Percentiles rank a stretch among this genome's conserved stretches.
Evolutionary conservation across 2,797 vertebrate species (phyloP).

Genomic region (Scolopax rusticola): DNA sequence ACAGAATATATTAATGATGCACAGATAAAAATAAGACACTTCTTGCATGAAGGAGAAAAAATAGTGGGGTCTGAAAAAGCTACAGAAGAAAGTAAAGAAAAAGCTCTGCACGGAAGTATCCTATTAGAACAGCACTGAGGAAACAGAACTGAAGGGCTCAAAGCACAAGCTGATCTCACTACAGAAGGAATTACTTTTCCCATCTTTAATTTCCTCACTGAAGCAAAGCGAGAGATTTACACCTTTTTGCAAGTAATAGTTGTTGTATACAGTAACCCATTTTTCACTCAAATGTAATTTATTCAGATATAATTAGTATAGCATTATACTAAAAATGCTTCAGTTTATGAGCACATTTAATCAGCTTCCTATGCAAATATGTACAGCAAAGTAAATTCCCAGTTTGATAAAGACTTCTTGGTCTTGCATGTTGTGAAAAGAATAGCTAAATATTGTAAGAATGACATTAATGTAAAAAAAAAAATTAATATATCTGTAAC

Average conservation of each 20-base stretch:
- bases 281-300: background rate
- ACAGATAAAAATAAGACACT: background rate
- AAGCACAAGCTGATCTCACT: background rate
- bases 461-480: background rate
- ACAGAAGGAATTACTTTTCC: background rate
- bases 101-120: background rate
- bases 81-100: background rate
- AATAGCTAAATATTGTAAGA: background rate
- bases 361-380: background rate
- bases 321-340: background rate
- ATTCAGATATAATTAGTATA: background rate
- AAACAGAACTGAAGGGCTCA: background rate
- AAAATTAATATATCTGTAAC: background rate
- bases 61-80: background rate
- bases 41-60: background rate
- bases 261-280: background rate
- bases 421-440: background rate
- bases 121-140: background rate
- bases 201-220: background rate
- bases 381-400: background rate
- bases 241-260: background rate
- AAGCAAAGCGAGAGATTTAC: background rate
- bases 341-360: background rate
- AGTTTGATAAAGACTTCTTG: background rate
- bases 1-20: background rate